These are phyloP conservation scores for Oreohelix idahoensis DNA, from an alignment of 1,140 invertebrate species.

Conservation along the genomic window DNA sequence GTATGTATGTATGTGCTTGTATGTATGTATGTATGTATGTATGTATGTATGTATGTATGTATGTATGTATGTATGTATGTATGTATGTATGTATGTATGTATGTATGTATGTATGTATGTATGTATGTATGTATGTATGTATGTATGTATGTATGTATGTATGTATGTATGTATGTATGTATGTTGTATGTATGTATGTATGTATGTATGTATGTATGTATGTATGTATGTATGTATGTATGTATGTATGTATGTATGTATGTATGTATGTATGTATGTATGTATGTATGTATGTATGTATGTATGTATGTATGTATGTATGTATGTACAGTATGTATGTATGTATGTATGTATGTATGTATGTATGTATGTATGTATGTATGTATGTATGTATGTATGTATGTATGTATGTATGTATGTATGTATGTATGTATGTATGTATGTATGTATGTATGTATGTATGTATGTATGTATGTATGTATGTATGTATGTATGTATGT, in stretches of 20 bases:
- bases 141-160: constrained; percentile 20
- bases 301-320: constrained; percentile 29
- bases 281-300: constrained; percentile 25
- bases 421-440: too few relatives aligned
- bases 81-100: constrained; percentile 22
- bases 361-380: too few relatives aligned
- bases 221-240: constrained; percentile 16
- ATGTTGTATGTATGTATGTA: constrained; percentile 24
- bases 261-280: constrained; percentile 25
- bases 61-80: constrained; percentile 24
- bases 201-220: constrained; percentile 24
- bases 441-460: too few relatives aligned
- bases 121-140: constrained; percentile 21
- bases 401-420: too few relatives aligned
- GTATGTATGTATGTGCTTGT: too few relatives aligned
- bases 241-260: constrained; percentile 17
- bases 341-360: constrained; percentile 25
- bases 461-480: too few relatives aligned
- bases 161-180: constrained; percentile 22
- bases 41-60: constrained; percentile 16
- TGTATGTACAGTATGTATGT: too few relatives aligned
- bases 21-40: constrained; percentile 12
- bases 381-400: too few relatives aligned
- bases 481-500: too few relatives aligned
- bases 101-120: constrained; percentile 26